Percentiles rank a stretch among this genome's conserved stretches.
phyloP scores from a whole-genome alignment of 2,888 invertebrate species.

The Protonemura montana region DNA sequence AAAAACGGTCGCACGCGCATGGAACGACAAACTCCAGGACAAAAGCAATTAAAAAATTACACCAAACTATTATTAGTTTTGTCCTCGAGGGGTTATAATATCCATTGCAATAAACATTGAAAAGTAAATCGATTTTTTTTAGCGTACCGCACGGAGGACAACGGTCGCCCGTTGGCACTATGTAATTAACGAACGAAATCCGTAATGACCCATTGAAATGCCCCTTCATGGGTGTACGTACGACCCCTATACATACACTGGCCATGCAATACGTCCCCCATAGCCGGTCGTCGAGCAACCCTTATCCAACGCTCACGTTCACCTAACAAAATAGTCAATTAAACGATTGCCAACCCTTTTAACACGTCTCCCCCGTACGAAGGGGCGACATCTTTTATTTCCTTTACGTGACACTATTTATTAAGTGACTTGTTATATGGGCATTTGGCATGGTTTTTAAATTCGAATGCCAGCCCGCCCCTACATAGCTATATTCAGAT shows the following conservation, averaged over 20 bases:
- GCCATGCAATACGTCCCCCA: not conserved
- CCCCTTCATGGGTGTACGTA: conserved; percentile 16
- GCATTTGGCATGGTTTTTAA: conserved; percentile 1
- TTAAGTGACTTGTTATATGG: conserved; percentile 33
- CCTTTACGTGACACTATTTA: conserved; percentile 36
- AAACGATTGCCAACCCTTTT: conserved; percentile 36
- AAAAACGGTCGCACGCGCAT: not conserved
- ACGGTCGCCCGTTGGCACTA: not conserved
- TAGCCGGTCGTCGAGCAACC: not conserved
- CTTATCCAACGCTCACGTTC: conserved; percentile 23
- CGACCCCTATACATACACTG: conserved; percentile 15
- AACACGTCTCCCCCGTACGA: conserved; percentile 35
- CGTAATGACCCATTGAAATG: conserved; percentile 38
- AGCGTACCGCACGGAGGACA: not conserved
- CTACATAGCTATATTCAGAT: not conserved
- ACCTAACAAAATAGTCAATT: conserved; percentile 39
- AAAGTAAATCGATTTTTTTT: conserved; percentile 33
- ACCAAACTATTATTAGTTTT: conserved; percentile 37
- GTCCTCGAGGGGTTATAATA: conserved; percentile 23
- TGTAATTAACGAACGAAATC: conserved; percentile 38
- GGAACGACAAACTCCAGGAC: not conserved
- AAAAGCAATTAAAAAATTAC: not conserved
- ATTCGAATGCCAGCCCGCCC: not conserved
- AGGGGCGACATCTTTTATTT: conserved; percentile 36
- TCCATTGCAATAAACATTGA: conserved; percentile 33